A percentile compares a stretch with the other conserved stretches of the same genome.
These are phyloP conservation scores for Enhydra lutris DNA, from an alignment of 2,113 vertebrate genomes.

Conservation along the genomic window DNA sequence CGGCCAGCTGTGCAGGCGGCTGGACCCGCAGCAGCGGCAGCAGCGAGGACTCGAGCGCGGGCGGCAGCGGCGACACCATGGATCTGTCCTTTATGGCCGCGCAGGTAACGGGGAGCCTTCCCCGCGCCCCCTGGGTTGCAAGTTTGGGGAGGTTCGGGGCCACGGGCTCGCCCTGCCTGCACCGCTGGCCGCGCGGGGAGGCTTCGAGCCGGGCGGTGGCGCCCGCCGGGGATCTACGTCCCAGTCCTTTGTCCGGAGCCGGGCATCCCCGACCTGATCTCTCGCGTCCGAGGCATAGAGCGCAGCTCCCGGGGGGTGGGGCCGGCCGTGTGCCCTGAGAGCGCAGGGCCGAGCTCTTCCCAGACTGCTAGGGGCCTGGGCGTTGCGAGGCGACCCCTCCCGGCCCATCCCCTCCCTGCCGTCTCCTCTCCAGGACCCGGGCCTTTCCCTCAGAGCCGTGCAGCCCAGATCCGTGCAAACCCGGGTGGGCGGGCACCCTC, in stretches of 20 bases:
- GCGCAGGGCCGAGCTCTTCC: background rate
- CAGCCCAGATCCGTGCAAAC: background rate
- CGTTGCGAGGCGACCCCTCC: background rate
- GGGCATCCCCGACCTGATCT: conserved; percentile 26
- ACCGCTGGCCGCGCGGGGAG: background rate
- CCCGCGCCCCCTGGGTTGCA: background rate
- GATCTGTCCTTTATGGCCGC: conserved; percentile 97
- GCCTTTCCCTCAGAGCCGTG: background rate
- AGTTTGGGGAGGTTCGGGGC: conserved; percentile 10
- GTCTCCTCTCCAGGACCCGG: background rate
- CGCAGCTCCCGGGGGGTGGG: background rate
- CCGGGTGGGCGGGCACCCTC: background rate
- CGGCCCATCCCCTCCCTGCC: background rate
- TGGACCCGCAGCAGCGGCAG: background rate
- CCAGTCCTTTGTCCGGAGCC: conserved; percentile 48
- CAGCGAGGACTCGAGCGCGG: conserved; percentile 40
- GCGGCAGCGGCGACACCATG: conserved; percentile 83
- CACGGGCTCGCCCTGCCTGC: background rate
- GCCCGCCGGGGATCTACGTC: no score
- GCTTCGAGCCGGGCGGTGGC: background rate
- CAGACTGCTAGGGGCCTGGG: background rate
- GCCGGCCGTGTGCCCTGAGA: background rate
- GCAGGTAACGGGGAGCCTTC: conserved; percentile 85
- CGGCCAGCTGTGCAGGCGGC: background rate
- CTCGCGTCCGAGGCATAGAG: background rate